Conservation (phyloP, 2,888 invertebrate species). For the Listrodromus nycthemerus region DNA sequence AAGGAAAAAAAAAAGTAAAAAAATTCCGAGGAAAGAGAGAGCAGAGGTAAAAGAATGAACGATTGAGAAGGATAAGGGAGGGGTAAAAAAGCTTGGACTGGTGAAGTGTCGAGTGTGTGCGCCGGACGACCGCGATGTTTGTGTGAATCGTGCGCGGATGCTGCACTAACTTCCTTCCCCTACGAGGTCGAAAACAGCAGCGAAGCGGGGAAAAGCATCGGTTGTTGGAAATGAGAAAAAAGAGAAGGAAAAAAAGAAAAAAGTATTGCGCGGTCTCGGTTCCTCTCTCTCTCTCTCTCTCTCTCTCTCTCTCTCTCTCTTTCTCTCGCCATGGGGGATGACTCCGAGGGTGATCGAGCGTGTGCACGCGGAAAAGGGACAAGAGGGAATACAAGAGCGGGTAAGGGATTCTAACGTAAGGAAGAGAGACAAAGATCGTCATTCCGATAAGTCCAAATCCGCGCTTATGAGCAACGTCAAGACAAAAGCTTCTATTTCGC, state of each 20-base stretch:
- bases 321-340: conserved; percentile 76
- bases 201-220: conserved; percentile 66
- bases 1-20: neutral
- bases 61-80: conserved; percentile 25
- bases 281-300: no score
- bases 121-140: conserved; percentile 67
- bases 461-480: conserved; percentile 82
- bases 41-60: conserved; percentile 8
- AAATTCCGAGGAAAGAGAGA: conserved; percentile 5
- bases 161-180: conserved; percentile 77
- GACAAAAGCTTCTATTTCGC: conserved; percentile 83
- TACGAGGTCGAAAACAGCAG: conserved; percentile 77
- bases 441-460: conserved; percentile 80
- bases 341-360: conserved; percentile 81
- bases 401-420: conserved; percentile 35
- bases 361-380: conserved; percentile 71
- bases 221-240: conserved; percentile 35
- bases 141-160: conserved; percentile 72
- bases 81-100: conserved; percentile 59
- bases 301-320: conserved; percentile 16
- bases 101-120: conserved; percentile 62
- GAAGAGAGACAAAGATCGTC: conserved; percentile 66
- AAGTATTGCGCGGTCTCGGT: conserved; percentile 48
- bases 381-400: conserved; percentile 60
- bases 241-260: conserved; percentile 35